A percentile compares a stretch with the other conserved stretches of the same genome.
Conservation (phyloP, 2,797 vertebrate species). For the Aplochiton taeniatus region DNA sequence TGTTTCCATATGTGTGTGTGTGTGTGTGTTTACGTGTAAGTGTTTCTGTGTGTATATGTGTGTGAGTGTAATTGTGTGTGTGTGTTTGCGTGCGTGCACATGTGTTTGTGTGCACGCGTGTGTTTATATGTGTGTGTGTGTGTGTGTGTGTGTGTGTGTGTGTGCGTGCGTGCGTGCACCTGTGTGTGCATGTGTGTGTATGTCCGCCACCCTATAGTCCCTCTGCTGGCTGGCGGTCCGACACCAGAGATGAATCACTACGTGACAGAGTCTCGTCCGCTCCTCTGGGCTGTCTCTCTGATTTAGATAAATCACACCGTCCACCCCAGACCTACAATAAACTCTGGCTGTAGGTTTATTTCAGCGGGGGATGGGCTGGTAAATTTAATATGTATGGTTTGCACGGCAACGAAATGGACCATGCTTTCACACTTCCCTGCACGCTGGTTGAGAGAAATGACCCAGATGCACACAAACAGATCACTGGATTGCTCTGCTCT, state of each 20-base stretch:
- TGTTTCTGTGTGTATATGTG: neutral
- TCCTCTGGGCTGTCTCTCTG: slow-evolving; percentile 51
- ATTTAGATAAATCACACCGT: slow-evolving; percentile 66
- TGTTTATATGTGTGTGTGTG: neutral
- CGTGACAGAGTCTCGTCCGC: slow-evolving; percentile 56
- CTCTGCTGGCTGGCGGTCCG: slow-evolving; percentile 7
- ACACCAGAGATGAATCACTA: slow-evolving; percentile 64
- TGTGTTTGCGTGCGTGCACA: slow-evolving; percentile 8
- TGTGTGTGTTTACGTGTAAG: neutral
- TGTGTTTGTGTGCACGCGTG: neutral
- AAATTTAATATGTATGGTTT: slow-evolving; percentile 27
- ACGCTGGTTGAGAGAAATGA: slow-evolving; percentile 39
- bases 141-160: slow-evolving; percentile 1
- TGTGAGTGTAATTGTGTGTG: neutral
- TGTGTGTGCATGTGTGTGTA: slow-evolving; percentile 21
- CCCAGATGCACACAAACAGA: slow-evolving; percentile 64
- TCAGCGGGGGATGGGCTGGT: slow-evolving; percentile 26
- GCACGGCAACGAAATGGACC: slow-evolving; percentile 46
- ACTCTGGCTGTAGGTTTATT: slow-evolving; percentile 53
- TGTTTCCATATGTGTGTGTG: slow-evolving; percentile 1
- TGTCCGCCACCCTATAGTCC: neutral
- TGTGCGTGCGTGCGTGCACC: slow-evolving; percentile 13
- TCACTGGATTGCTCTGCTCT: neutral
- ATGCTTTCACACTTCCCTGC: slow-evolving; percentile 8
- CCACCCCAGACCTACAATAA: slow-evolving; percentile 43